These are phyloP conservation scores for Chauna torquata DNA, from an alignment of 2,113 vertebrate species.

Conservation along the genomic window DNA sequence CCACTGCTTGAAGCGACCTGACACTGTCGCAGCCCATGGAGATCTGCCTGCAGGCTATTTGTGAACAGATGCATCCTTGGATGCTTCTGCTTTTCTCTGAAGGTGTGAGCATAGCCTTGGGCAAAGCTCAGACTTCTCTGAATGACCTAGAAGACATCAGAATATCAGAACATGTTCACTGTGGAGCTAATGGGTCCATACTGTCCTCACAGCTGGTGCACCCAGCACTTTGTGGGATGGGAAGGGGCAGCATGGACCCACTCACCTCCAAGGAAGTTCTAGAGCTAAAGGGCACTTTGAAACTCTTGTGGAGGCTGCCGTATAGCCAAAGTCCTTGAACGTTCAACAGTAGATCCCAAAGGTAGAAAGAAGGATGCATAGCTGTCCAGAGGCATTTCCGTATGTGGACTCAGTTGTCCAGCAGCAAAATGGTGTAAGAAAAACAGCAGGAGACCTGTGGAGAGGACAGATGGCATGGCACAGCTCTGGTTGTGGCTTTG, in stretches of 20 bases:
- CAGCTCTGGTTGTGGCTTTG: not conserved
- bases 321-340: not conserved
- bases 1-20: not conserved
- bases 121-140: not conserved
- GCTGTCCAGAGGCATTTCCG: not conserved
- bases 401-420: not conserved
- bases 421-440: not conserved
- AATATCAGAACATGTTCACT: not conserved
- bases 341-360: not conserved
- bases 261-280: too few relatives aligned
- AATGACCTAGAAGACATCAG: not conserved
- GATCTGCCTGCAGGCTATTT: not conserved
- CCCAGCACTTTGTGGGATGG: rapidly evolving
- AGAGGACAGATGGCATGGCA: not conserved
- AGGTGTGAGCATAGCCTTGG: not conserved
- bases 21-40: not conserved
- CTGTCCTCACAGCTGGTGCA: not conserved
- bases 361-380: not conserved
- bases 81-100: not conserved
- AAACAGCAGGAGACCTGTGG: not conserved
- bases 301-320: not conserved
- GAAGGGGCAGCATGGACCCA: not conserved
- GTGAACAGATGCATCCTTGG: not conserved
- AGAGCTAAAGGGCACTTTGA: not conserved
- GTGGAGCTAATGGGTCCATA: rapidly evolving